Base-by-base conservation (phyloP, 2,888 invertebrate species). In the Pimpla rufipes region DNA sequence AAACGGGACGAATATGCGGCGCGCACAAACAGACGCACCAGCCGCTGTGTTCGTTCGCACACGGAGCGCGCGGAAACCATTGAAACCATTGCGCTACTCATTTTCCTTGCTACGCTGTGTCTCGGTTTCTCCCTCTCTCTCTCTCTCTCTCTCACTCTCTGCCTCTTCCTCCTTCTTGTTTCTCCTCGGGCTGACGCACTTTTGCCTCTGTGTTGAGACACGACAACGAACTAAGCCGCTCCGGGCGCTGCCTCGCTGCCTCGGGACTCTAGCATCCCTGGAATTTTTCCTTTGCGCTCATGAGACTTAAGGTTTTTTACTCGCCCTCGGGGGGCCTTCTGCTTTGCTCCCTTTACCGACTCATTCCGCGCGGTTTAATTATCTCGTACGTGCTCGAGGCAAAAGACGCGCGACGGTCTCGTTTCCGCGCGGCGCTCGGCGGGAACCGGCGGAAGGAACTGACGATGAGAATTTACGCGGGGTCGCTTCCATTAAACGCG, bases 311-410 rank as follows among this genome's bases (percentile, higher is more conserved):
- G 64, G 71, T 80, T 79, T 82, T 85, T 86, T 76, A 62, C 47
- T 62, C 52, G n/a, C 67, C 55, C 21, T 37, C 55, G 52, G 21
- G 18, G 52, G 35, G 55, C 76, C 76, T 68, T 85, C 81, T 64
- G 71, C 80, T 74, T 67, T 67, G 66, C 73, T 74, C 67, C 79
- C 76, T 82, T 85, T 84, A 77, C 80, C 83, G 81, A 77, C 86
- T 62, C 85, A 87, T 86, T 87, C 86, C 85, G 78, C 85, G 85
- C 80, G 78, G 83, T 87, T 87, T 87, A 86, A 87, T 87, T 87
- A 86, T 87, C 87, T 85, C 84, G 85, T 87, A 87, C 77, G 85
- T 79, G 78, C 59, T 64, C 68, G 82, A 79, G 76, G 75, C 77
- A 81, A 81, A 82, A 85, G 85, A 86, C 83, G 29, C 83, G 74